Evolutionary conservation across 1,140 invertebrate genomes (phyloP), one percentile per base, ranked within the genome.

Genomic region (Copidosoma floridanum): DNA sequence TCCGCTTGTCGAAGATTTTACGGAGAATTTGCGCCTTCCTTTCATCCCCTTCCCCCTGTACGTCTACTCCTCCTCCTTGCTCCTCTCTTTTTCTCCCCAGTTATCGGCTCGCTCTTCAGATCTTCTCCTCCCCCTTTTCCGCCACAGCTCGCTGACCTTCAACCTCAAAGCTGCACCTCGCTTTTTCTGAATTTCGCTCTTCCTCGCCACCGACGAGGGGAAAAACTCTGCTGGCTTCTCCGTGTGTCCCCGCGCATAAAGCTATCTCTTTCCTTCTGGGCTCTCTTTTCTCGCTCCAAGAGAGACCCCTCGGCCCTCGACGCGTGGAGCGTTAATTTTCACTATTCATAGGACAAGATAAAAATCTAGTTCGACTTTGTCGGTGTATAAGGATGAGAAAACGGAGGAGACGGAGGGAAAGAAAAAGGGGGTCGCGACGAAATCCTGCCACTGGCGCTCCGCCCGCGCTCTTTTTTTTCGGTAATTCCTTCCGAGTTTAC

Each of bases 1-100:
- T 63, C 65, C 68, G 70, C 70, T 70, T 70, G 63, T 64, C 48
- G 51, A 72, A 72, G 68, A 72, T 72, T 72, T 70, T 52, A 66
- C 65, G 66, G 64, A 65, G 66, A 69, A 69, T 71, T 71, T 66
- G 60, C 69, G 63, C 62, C 62, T 56, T 29, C 57, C 55, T 11
- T 6, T 3, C 11, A 14, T 11, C 26, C 40, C 23, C 38, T 3
- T n/a, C 21, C 24, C 12, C 41, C 11, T 21, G 14, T 10, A 23
- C 10, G 44, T n/a, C 20, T 21, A n/a, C 20, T 12, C 29, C 40
- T 41, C 40, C 40, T 20, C 8, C 18, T 46, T 14, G 43, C 16
- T 5, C 21, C 21, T 41, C n/a, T 35, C 29, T 32, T 12, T 32
- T 6, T 12, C 29, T 32, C 29, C 6, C 29, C 29, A 32, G 6